Base-by-base conservation (phyloP, 1,140 invertebrate genomes). In the Heliothis subflexa region DNA sequence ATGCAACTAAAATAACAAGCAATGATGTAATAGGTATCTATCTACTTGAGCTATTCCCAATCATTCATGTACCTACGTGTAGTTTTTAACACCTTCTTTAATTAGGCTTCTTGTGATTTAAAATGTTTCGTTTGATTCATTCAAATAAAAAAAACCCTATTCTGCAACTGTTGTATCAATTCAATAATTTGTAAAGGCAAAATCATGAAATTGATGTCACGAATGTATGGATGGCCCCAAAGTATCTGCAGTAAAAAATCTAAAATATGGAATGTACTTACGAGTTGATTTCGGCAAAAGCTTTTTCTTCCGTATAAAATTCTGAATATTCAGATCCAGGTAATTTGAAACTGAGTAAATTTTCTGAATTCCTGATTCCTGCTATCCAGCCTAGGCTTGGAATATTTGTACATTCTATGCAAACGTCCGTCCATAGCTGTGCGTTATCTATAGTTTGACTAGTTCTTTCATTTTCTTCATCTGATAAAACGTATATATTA, bases 221-320 rank as follows among this genome's bases (percentile, higher is more conserved):
- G 3, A 33, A 33, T 33, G 33, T 33, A 33, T 33, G n/a, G 7
- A 33, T 33, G 33, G 3, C 33, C 33, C n/a, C n/a, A n/a, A n/a
- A n/a, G n/a, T n/a, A n/a, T n/a, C n/a, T n/a, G n/a, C n/a, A n/a
- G n/a, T n/a, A n/a, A n/a, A 7, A 40, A 52, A 52, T 5, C 14
- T 3, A 52, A 52, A 52, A 16, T n/a, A 40, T 40, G 33, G 33
- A 40, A 40, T 40, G 33, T 89, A 94, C 93, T 92, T 82, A 93
- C 93, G 86, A 80, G 64, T 85, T 91, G 71, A 94, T 89, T 85
- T 93, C 91, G 12, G 64, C 28, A 66, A 90, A 92, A 16, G 89
- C 91, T 83, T 88, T 85, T 55, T 84, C 61, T 85, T 89, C 81
- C 7, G 81, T 4, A 78, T 89, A 93, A 86, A 88, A 94, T 13